Conservation (phyloP, 2,888 invertebrate species). For the Cheilosia vulpina region DNA sequence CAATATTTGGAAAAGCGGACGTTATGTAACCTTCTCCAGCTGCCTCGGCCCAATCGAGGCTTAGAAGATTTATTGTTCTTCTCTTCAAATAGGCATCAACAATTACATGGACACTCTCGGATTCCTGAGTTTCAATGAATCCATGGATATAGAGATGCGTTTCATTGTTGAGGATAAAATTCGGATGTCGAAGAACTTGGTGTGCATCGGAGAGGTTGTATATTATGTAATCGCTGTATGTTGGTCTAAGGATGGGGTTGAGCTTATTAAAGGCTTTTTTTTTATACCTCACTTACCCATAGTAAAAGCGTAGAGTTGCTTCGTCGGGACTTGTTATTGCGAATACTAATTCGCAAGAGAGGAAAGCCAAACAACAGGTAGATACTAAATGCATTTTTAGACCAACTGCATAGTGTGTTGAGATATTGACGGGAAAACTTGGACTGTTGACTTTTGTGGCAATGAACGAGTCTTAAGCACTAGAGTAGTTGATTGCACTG, state of each 20-base stretch:
- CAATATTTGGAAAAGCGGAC: constrained; percentile 34
- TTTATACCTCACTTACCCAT: constrained; percentile 6
- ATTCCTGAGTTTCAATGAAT: constrained; percentile 84
- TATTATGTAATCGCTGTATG: constrained; percentile 8
- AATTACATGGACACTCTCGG: constrained; percentile 83
- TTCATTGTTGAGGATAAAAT: constrained; percentile 65
- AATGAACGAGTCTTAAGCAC: too few species aligned
- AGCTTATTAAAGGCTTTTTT: too few species aligned
- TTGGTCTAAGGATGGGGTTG: not conserved
- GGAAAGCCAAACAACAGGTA: not conserved
- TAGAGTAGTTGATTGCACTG: too few species aligned
- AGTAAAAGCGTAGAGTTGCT: constrained; percentile 48
- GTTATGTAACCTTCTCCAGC: constrained; percentile 34
- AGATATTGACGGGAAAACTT: constrained; percentile 9
- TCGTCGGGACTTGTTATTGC: constrained; percentile 13
- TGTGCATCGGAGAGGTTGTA: constrained; percentile 51
- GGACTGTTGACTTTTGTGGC: constrained; percentile 8
- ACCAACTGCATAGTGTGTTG: constrained; percentile 17
- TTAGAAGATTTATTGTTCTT: constrained; percentile 72
- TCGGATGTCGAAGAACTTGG: constrained; percentile 33
- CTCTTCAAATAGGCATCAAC: constrained; percentile 75
- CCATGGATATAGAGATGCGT: constrained; percentile 85
- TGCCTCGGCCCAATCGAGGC: constrained; percentile 76
- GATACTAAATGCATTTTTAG: constrained; percentile 8
- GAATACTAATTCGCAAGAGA: not conserved